A percentile compares a stretch with the other conserved stretches of the same genome.
Conservation (phyloP, 2,113 vertebrate genomes). For the Perccottus glenii region DNA sequence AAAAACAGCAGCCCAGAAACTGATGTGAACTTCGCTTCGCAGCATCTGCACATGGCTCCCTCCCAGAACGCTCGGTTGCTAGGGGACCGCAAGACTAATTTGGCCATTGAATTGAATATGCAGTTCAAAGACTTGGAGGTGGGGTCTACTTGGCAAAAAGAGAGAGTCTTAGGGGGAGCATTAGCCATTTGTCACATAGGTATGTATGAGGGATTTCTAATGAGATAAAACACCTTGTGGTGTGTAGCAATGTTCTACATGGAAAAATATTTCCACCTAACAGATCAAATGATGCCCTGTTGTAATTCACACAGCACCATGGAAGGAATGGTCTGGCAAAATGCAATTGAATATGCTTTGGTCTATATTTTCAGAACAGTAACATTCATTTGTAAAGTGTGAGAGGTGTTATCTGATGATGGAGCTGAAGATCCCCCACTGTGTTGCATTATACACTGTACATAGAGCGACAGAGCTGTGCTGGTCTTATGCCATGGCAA, state of each 20-base stretch:
- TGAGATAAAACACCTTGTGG: slow-evolving; percentile 18
- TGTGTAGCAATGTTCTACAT: background rate
- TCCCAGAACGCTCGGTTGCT: slow-evolving; percentile 53
- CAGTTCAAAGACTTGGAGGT: slow-evolving; percentile 43
- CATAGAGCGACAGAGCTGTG: background rate
- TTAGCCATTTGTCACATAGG: slow-evolving; percentile 20
- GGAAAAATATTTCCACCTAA: background rate
- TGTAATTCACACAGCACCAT: background rate
- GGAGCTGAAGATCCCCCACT: slow-evolving; percentile 2
- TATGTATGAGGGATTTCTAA: slow-evolving; percentile 18
- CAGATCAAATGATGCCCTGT: background rate
- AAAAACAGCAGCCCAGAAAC: slow-evolving; percentile 62
- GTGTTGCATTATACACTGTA: background rate
- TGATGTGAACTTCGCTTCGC: slow-evolving; percentile 50
- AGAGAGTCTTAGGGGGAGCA: slow-evolving; percentile 27
- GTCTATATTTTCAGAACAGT: background rate
- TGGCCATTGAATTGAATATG: slow-evolving; percentile 45
- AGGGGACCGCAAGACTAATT: slow-evolving; percentile 57
- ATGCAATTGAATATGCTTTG: slow-evolving; percentile 4
- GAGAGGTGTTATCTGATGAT: background rate
- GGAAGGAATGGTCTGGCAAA: background rate
- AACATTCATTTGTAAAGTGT: background rate
- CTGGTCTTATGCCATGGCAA: background rate
- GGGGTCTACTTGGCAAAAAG: slow-evolving; percentile 36
- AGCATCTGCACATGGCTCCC: slow-evolving; percentile 33